phyloP scores from a whole-genome alignment of 2,797 vertebrate genomes.

The Pseudochirops cupreus region DNA sequence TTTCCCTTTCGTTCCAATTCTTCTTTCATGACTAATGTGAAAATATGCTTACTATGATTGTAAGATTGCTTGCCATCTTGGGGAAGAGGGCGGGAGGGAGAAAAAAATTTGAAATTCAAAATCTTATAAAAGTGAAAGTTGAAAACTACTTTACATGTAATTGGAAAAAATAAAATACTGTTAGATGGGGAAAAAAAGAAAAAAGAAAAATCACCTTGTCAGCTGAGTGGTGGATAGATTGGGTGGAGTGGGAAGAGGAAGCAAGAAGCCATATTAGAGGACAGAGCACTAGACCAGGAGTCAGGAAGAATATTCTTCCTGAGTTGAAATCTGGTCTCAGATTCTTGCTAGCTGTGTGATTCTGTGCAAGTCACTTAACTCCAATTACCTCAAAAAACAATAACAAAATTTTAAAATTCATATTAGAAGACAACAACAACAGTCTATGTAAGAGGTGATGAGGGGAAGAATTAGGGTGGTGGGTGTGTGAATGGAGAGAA shows the following conservation, averaged over 20 bases:
- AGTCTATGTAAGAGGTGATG: background rate
- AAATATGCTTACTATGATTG: too few species aligned
- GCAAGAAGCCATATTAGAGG: background rate
- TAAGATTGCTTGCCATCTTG: too few species aligned
- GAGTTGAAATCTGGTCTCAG: background rate
- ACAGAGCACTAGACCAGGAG: background rate
- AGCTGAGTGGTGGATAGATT: background rate
- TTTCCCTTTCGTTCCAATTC: too few species aligned
- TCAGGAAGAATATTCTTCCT: background rate
- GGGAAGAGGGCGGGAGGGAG: too few species aligned
- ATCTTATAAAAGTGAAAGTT: too few species aligned
- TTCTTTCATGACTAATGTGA: too few species aligned
- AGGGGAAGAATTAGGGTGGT: background rate
- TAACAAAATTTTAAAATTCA: background rate
- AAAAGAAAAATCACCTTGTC: background rate
- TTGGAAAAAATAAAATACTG: too few species aligned
- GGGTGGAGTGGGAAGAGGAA: background rate
- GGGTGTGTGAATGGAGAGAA: background rate
- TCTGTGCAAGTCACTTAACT: background rate
- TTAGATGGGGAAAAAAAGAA: too few species aligned
- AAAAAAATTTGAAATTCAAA: too few species aligned
- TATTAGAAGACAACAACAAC: background rate
- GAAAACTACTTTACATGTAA: too few species aligned
- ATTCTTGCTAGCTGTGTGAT: background rate
- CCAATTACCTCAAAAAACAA: background rate